Evolutionary conservation across 2,113 vertebrate species (phyloP), one percentile per base, ranked within the genome.

Genomic region (Cervus canadensis): DNA sequence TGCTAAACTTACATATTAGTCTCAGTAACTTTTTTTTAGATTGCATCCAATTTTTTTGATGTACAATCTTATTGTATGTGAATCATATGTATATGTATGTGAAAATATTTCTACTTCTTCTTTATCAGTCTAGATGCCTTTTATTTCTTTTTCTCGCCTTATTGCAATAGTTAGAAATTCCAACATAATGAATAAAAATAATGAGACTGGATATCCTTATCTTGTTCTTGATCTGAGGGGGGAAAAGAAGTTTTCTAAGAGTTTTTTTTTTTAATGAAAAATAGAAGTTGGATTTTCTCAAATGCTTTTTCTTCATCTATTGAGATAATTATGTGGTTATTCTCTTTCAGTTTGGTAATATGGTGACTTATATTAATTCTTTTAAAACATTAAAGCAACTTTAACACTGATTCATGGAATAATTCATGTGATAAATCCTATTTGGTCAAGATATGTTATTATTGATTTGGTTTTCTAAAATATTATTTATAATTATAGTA

Each of bases 301-400:
- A 93, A n/a, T 90, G 26, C 10, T 87, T 92, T 89, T 64, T 36
- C 14, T 81, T 15, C 15, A 57, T 30, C 78, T 74, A 43, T 57
- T 93, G 78, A 79, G 83, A 79, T 71, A 91, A 60, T 67, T 21
- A 36, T 62, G 82, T 64, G 79, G 5, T 45, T 78, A 86, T 91
- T 82, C 15, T 76, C 25, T 89, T 94, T 94, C 92, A 87, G 45
- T 67, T 94, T 96, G 5, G 57, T 82, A 87, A 43, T 94, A 7
- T 48, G 33, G 14, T 83, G 76, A 92, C 95, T 93, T 81, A 64
- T 92, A 74, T 86, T 79, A 59, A 94, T 79, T 83, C 36, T 16
- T 93, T 96, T 84, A 21, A 91, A 91, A 62, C 76, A 30, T 81
- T 95, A 96, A 91, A 87, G 71, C 28, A 91, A 87, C 57, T 90